Percentiles rank a stretch among this genome's conserved stretches.
Conservation (phyloP, 1,140 invertebrate species). For the Drosophila nigromelanica region DNA sequence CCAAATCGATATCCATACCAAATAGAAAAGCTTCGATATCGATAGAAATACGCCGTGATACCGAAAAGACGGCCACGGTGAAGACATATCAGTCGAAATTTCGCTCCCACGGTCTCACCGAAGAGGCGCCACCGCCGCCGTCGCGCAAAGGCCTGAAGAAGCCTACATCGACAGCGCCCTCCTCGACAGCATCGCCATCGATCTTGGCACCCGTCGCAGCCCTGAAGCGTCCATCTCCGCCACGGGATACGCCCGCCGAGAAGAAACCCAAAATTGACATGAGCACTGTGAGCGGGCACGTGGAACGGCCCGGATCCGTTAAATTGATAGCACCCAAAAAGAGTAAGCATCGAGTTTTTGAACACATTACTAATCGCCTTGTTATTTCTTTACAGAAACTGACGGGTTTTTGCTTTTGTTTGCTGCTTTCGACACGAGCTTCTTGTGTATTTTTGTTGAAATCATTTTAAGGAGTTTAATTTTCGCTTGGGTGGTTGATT, state of each 20-base stretch:
- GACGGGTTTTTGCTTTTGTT: constrained; percentile 72
- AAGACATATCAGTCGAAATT: constrained; percentile 95
- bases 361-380: constrained; percentile 83
- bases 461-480: constrained; percentile 31
- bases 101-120: constrained; percentile 92
- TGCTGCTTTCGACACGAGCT: constrained; percentile 14
- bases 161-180: constrained; percentile 84
- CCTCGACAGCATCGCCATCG: constrained; percentile 43
- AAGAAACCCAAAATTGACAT: constrained; percentile 90
- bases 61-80: constrained; percentile 91
- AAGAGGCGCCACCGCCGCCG: constrained; percentile 91
- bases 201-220: constrained; percentile 17
- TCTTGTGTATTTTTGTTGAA: constrained; percentile 40
- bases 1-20: constrained; percentile 67
- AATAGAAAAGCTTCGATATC: constrained; percentile 91
- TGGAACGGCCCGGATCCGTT: constrained; percentile 90
- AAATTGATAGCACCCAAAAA: constrained; percentile 94
- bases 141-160: constrained; percentile 87
- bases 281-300: constrained; percentile 72
- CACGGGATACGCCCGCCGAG: constrained; percentile 88
- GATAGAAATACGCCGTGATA: constrained; percentile 90
- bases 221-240: constrained; percentile 87
- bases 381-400: constrained; percentile 66
- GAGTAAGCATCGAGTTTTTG: constrained; percentile 88
- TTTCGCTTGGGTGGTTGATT: constrained; percentile 30